phyloP scores from a whole-genome alignment of 2,888 invertebrate species.

The Drosophila merina region DNA sequence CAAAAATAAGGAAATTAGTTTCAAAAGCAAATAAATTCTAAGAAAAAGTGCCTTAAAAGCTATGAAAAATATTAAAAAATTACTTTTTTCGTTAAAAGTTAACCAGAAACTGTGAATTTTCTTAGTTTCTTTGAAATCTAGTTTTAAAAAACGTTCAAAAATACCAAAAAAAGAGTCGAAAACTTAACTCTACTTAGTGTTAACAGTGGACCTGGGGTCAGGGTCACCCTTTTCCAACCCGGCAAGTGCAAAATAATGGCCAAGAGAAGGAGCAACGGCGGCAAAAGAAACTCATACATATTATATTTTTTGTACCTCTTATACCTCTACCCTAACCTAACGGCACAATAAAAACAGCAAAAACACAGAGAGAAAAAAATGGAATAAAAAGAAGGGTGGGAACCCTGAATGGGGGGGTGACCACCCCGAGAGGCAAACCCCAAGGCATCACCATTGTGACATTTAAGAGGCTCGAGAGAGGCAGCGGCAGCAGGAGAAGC shows the following conservation, averaged over 20 bases:
- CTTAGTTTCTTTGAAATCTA: no score
- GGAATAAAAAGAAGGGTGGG: conserved; percentile 27
- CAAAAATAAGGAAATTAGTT: neutral
- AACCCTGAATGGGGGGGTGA: conserved; percentile 2
- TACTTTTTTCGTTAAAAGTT: no score
- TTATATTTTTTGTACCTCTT: conserved; percentile 46
- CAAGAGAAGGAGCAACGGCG: conserved; percentile 45
- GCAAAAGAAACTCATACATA: conserved; percentile 60
- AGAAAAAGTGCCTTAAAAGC: no score
- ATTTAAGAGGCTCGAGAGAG: conserved; percentile 74
- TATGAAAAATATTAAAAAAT: no score
- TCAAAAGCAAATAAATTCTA: no score
- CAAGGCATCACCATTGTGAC: conserved; percentile 67
- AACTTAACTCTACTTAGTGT: conserved; percentile 47
- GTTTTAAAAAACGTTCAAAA: no score
- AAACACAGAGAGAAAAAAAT: neutral
- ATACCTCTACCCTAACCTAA: conserved; percentile 30
- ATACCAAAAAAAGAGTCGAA: conserved; percentile 6
- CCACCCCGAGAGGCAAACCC: conserved; percentile 57
- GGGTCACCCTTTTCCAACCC: conserved; percentile 58
- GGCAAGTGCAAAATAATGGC: conserved; percentile 65
- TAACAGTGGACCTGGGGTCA: conserved; percentile 66
- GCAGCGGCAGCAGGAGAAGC: conserved; percentile 47
- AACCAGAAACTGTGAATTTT: no score
- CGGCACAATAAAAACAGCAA: neutral